Evolutionary conservation across 2,888 invertebrate genomes (phyloP).

Genomic region (Hecatera dysodea): DNA sequence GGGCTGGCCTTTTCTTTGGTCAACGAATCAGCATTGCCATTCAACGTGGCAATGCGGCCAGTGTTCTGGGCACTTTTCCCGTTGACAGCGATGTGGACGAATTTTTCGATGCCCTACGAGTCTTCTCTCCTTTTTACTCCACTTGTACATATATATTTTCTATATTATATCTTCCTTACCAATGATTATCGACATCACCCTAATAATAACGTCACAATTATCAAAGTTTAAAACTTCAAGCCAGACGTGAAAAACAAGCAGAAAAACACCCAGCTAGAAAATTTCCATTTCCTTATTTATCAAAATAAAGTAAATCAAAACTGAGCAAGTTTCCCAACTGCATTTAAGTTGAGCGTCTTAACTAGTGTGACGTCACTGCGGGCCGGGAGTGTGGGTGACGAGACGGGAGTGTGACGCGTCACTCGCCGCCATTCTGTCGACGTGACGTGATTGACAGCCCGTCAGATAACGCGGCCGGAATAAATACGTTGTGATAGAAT

Average conservation of each 20-base stretch:
- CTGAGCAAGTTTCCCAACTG: constrained; percentile 39
- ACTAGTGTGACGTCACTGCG: constrained; percentile 61
- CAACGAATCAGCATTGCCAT: too few relatives aligned
- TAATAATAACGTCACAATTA: too few relatives aligned
- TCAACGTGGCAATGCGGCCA: too few relatives aligned
- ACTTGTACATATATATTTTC: too few relatives aligned
- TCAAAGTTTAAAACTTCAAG: neutral
- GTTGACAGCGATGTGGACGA: too few relatives aligned
- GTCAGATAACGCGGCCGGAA: constrained; percentile 56
- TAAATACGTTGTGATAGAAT: constrained; percentile 57
- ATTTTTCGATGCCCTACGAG: too few relatives aligned
- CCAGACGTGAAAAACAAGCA: neutral
- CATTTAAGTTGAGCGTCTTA: constrained; percentile 59
- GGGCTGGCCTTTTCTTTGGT: too few relatives aligned
- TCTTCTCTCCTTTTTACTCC: too few relatives aligned
- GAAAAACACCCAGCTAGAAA: neutral
- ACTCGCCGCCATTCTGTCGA: constrained; percentile 58
- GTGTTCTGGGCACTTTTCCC: too few relatives aligned
- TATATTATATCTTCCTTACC: too few relatives aligned
- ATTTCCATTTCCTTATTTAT: constrained; percentile 2
- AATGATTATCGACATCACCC: neutral
- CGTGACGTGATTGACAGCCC: constrained; percentile 62
- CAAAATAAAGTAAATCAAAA: constrained; percentile 34
- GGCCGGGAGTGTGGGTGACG: constrained; percentile 44
- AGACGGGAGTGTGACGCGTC: constrained; percentile 48